Evolutionary conservation across 2,888 invertebrate species (phyloP).

Genomic region (Caenorhabditis virilis): DNA sequence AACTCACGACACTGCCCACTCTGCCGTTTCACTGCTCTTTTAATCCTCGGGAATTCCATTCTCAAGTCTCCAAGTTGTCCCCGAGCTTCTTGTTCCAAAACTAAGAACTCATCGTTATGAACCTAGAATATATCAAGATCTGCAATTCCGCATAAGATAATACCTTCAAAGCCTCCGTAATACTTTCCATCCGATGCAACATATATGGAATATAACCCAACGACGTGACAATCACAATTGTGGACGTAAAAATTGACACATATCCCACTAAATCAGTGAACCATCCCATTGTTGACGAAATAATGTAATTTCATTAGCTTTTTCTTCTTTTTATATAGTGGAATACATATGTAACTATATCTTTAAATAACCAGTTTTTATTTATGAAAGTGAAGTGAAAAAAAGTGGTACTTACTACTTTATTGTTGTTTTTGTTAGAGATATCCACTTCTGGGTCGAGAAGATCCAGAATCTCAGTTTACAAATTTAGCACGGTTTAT

Average conservation of each 20-base stretch:
- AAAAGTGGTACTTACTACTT: too few species aligned
- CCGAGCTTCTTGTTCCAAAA: conserved; percentile 32
- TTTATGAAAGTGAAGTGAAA: too few species aligned
- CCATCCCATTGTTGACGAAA: too few species aligned
- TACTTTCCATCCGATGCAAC: conserved; percentile 28
- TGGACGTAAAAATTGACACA: conserved; percentile 31
- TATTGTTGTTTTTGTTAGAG: too few species aligned
- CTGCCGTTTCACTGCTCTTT: conserved; percentile 30
- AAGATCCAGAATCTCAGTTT: too few species aligned
- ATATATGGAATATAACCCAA: conserved; percentile 39
- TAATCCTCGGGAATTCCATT: conserved; percentile 11
- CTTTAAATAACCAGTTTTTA: too few species aligned
- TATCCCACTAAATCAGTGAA: conserved; percentile 31
- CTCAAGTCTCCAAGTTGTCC: conserved; percentile 21
- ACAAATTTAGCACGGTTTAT: too few species aligned
- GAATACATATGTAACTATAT: too few species aligned
- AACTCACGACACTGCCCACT: conserved; percentile 37
- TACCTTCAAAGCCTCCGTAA: conserved; percentile 30
- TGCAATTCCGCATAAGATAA: neutral
- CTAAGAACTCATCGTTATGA: conserved; percentile 40
- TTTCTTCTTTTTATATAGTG: too few species aligned
- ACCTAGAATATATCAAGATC: conserved; percentile 9
- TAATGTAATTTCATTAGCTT: too few species aligned
- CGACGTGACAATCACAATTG: conserved; percentile 27
- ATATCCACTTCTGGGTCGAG: too few species aligned